phyloP scores from a whole-genome alignment of 1,140 invertebrate genomes.

The Lepidotrigona ventralis region DNA sequence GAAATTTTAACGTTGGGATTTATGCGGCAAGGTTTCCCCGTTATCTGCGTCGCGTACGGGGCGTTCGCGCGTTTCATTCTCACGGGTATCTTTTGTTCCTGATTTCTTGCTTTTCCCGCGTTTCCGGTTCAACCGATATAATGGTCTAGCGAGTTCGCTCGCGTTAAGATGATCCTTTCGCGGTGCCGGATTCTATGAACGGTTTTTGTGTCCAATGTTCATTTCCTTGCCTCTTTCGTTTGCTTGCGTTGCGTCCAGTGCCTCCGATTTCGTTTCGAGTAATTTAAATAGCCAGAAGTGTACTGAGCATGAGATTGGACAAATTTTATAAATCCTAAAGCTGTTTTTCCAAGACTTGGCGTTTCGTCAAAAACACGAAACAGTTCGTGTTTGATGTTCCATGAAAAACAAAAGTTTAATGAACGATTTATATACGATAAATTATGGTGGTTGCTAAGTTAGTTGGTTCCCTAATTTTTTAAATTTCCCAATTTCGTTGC shows the following conservation, averaged over 20 bases:
- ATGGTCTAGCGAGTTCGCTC: background rate
- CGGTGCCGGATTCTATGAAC: no score
- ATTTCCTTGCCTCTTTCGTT: background rate
- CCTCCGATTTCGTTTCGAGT: background rate
- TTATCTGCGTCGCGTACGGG: no score
- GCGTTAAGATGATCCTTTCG: background rate
- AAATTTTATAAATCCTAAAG: background rate
- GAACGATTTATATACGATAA: no score
- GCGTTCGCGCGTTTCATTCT: background rate
- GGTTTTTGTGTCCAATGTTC: background rate
- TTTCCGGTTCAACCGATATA: background rate
- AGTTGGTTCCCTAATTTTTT: no score
- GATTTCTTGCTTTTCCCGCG: background rate
- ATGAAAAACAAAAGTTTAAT: no score
- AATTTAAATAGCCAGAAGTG: background rate
- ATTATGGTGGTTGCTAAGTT: no score
- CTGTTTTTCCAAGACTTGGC: no score
- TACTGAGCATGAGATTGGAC: background rate
- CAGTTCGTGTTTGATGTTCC: no score
- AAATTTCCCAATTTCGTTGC: no score
- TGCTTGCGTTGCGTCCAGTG: background rate
- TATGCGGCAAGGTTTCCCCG: background rate
- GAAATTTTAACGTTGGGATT: constrained; percentile 19
- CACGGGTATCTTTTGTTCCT: background rate
- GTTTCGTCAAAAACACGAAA: no score